Conservation (phyloP, 2,113 vertebrate genomes). For the Elanoides forficatus region DNA sequence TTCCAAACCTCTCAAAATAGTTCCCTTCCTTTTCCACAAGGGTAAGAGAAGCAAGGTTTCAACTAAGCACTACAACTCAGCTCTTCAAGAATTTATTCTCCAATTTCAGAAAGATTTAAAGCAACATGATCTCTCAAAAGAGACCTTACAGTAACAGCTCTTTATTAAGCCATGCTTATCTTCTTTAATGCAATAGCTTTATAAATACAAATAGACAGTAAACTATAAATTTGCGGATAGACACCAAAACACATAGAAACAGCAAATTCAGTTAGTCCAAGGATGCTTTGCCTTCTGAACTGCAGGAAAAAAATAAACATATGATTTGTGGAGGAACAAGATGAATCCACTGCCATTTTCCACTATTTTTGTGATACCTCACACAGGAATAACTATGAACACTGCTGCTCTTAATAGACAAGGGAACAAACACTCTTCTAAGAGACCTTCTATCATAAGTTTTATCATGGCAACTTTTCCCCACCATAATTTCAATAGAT, state of each 20-base stretch:
- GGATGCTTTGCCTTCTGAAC: not conserved
- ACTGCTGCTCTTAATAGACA: not conserved
- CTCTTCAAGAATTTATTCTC: not conserved
- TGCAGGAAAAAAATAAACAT: not conserved
- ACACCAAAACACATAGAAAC: not conserved
- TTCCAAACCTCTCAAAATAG: not conserved
- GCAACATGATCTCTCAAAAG: not conserved
- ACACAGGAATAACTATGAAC: not conserved
- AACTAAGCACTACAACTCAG: not conserved
- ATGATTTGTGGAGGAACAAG: not conserved
- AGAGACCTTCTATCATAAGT: not conserved
- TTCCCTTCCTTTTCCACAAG: not conserved
- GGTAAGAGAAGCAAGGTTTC: not conserved
- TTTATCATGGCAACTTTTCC: not conserved
- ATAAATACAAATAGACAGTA: not conserved
- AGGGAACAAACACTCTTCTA: not conserved
- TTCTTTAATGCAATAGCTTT: not conserved
- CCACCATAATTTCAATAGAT: not conserved
- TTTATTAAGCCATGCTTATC: not conserved
- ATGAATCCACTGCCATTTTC: not conserved
- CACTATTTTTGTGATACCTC: not conserved
- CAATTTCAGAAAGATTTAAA: not conserved
- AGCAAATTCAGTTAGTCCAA: not conserved
- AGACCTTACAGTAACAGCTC: not conserved
- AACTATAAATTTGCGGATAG: not conserved